A percentile compares a stretch with the other conserved stretches of the same genome.
Evolutionary conservation across 2,113 vertebrate genomes (phyloP).

Genomic region (Chlamydotis undulata): DNA sequence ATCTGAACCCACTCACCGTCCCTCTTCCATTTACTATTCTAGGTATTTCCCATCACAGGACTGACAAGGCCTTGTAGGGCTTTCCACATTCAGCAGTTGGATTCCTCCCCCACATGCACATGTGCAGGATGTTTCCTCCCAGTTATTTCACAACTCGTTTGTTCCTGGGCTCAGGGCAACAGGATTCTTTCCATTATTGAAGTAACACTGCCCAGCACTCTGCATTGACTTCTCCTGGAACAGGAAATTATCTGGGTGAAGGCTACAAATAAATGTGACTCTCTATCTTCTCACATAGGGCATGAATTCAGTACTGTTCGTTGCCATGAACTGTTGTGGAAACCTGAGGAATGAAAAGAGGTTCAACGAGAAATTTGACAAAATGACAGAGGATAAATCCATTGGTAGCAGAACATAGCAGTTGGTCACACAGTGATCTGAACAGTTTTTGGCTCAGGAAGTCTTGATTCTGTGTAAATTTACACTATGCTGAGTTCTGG

Average conservation of each 20-base stretch:
- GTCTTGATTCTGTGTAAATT: constrained; percentile 2
- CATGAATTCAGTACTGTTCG: not conserved
- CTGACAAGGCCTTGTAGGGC: not conserved
- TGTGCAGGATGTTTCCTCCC: not conserved
- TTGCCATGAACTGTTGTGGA: not conserved
- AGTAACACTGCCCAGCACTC: not conserved
- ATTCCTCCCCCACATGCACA: not conserved
- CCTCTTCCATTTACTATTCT: not conserved
- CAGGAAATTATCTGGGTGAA: not conserved
- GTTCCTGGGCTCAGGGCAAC: not conserved
- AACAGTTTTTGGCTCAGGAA: constrained; percentile 14
- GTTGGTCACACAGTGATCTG: constrained; percentile 21
- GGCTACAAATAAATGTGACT: not conserved
- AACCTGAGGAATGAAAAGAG: not conserved
- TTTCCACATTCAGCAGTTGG: not conserved
- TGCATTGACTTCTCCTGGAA: not conserved
- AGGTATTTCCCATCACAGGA: not conserved
- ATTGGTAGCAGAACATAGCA: not conserved
- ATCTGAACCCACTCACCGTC: not conserved
- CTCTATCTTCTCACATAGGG: not conserved
- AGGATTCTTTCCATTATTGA: not conserved
- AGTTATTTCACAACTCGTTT: accelerated
- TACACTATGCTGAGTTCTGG: not conserved
- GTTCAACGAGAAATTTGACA: not conserved
- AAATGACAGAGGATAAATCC: not conserved